A percentile compares a stretch with the other conserved stretches of the same genome.
phyloP scores from a whole-genome alignment of 2,888 invertebrate genomes.

The Acronicta leporina region DNA sequence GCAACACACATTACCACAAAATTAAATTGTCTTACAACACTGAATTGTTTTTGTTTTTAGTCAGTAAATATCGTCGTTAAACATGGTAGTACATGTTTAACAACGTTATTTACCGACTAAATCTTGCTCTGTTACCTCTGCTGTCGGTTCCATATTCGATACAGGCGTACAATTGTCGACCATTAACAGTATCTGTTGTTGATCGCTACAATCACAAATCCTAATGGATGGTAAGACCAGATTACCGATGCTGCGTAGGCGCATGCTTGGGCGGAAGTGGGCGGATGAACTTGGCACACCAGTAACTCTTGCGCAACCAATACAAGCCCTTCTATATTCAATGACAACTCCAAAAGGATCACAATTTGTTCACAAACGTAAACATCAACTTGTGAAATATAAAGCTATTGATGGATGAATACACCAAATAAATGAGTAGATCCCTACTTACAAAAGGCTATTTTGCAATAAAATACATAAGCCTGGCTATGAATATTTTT shows the following conservation, averaged over 20 bases:
- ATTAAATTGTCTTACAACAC: too few species aligned
- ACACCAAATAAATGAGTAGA: conserved; percentile 12
- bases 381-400: conserved; percentile 38
- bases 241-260: conserved; percentile 72
- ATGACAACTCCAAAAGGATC: conserved; percentile 54
- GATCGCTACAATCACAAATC: conserved; percentile 51
- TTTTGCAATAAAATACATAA: conserved; percentile 47
- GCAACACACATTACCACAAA: too few species aligned
- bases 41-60: too few species aligned
- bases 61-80: too few species aligned
- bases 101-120: conserved; percentile 4
- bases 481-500: neutral
- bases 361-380: conserved; percentile 27
- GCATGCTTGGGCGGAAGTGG: conserved; percentile 75
- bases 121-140: conserved; percentile 17
- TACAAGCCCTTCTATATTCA: conserved; percentile 73
- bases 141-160: conserved; percentile 22
- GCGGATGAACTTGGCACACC: conserved; percentile 80
- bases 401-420: conserved; percentile 21
- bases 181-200: conserved; percentile 48
- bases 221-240: conserved; percentile 57
- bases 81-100: too few species aligned
- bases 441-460: conserved; percentile 3
- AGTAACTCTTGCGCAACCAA: conserved; percentile 71
- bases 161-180: conserved; percentile 31